phyloP scores from a whole-genome alignment of 2,797 vertebrate genomes.

The Poecile montanus region DNA sequence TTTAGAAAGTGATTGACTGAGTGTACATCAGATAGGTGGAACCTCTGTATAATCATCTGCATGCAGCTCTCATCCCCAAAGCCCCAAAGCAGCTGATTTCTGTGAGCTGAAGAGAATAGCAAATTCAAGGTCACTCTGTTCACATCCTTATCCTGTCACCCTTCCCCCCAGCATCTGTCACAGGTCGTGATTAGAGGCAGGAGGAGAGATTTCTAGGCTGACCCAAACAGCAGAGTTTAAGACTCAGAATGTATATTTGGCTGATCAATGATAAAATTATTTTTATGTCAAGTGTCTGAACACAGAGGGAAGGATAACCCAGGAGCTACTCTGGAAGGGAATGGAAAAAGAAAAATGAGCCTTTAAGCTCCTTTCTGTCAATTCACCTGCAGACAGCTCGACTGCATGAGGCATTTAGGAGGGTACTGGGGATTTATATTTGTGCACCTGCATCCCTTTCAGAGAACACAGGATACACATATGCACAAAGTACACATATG shows the following conservation, averaged over 20 bases:
- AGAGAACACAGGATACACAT: background rate
- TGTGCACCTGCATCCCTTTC: background rate
- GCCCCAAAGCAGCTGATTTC: background rate
- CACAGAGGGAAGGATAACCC: background rate
- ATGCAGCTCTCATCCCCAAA: background rate
- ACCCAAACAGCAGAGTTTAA: background rate
- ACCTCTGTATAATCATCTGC: background rate
- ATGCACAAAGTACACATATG: background rate
- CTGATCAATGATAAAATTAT: background rate
- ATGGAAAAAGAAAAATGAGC: background rate
- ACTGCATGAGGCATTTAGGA: background rate
- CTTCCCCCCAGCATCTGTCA: background rate
- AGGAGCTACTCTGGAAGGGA: background rate
- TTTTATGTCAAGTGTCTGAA: background rate
- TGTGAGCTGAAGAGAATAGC: background rate
- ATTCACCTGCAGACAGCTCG: background rate
- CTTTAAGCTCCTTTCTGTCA: background rate
- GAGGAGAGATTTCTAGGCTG: background rate
- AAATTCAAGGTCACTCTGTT: conserved; percentile 4
- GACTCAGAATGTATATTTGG: background rate
- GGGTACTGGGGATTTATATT: background rate
- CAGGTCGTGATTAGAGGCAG: background rate
- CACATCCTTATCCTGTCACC: background rate
- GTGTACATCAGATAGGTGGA: background rate
- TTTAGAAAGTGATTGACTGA: background rate